These are phyloP conservation scores for Aphelinus certus DNA, from an alignment of 1,140 invertebrate species.

Conservation along the genomic window DNA sequence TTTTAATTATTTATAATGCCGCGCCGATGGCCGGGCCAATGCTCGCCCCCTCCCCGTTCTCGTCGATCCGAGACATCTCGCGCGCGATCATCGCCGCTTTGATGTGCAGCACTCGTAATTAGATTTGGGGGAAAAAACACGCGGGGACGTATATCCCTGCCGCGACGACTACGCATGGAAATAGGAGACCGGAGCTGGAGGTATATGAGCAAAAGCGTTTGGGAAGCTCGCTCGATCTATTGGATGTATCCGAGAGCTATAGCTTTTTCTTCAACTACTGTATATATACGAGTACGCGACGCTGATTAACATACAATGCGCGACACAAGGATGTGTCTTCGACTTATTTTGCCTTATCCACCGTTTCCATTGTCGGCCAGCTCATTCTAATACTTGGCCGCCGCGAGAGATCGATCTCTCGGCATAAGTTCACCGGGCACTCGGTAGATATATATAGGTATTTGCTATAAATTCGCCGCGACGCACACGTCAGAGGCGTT, in stretches of 20 bases:
- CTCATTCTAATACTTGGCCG: constrained; percentile 27
- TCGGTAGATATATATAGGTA: no score
- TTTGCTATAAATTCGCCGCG: no score
- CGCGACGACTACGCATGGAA: no score
- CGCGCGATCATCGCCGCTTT: no score
- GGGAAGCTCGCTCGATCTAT: constrained; percentile 11
- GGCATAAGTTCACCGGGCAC: not conserved
- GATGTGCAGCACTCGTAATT: no score
- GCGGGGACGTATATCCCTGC: no score
- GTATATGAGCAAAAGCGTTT: not conserved
- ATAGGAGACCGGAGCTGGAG: no score
- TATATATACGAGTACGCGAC: constrained; percentile 29
- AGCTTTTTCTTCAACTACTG: constrained; percentile 3
- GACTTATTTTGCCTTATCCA: constrained; percentile 33
- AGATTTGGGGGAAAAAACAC: no score
- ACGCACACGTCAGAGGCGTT: no score
- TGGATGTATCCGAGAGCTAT: not conserved
- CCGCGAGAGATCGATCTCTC: constrained; percentile 5
- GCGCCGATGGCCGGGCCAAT: no score
- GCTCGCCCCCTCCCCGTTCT: no score
- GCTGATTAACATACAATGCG: constrained; percentile 55
- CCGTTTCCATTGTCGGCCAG: constrained; percentile 21
- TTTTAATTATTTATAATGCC: constrained; percentile 2
- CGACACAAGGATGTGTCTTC: constrained; percentile 44
- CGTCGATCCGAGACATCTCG: no score